phyloP scores from a whole-genome alignment of 2,113 vertebrate genomes.

The Morone saxatilis region DNA sequence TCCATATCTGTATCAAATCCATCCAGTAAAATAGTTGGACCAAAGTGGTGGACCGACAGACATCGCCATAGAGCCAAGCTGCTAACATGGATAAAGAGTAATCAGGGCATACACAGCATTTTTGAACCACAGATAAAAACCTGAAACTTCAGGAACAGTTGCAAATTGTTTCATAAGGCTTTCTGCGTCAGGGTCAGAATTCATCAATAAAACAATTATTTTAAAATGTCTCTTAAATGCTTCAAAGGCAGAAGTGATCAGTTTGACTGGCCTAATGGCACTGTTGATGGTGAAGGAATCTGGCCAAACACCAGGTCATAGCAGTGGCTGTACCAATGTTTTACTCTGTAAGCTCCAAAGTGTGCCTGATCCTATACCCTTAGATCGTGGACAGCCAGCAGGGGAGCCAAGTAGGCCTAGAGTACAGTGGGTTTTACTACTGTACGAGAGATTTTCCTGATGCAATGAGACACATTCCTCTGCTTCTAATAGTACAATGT shows the following conservation, averaged over 20 bases:
- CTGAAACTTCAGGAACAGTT: too few species aligned
- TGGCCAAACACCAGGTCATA: background rate
- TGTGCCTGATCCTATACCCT: slow-evolving; percentile 17
- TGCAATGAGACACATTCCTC: background rate
- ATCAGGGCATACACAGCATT: too few species aligned
- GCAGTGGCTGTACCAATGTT: background rate
- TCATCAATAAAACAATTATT: background rate
- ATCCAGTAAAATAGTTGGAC: too few species aligned
- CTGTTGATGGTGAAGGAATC: background rate
- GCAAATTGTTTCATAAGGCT: too few species aligned
- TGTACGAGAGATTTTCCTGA: background rate
- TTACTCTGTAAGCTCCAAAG: background rate
- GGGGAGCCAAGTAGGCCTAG: background rate
- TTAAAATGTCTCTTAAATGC: background rate
- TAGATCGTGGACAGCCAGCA: background rate
- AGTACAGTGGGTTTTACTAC: background rate
- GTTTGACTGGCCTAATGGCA: background rate
- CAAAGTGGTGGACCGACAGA: too few species aligned
- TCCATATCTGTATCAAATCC: background rate
- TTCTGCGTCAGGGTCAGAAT: background rate
- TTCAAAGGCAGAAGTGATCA: background rate
- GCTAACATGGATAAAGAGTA: too few species aligned
- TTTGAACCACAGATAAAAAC: too few species aligned
- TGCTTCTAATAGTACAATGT: background rate
- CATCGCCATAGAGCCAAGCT: too few species aligned